Evolutionary conservation across 2,797 vertebrate genomes (phyloP), one percentile per base, ranked within the genome.

Genomic region (Tokudaia muenninki): DNA sequence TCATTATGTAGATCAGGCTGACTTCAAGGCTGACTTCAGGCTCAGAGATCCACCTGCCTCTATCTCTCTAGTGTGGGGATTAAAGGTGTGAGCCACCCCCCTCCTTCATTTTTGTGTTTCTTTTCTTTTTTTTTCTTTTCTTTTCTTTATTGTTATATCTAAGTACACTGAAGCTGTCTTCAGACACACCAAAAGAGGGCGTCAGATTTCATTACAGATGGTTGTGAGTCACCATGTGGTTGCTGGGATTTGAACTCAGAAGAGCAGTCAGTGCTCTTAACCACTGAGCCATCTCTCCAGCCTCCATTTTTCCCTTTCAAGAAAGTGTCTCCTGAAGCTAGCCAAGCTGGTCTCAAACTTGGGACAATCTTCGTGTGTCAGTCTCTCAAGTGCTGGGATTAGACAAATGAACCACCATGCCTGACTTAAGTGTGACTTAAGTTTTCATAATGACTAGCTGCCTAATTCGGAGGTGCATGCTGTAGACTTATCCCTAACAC

Each of bases 391-490:
- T 55, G 65, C 65, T 57, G n/a, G 63, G 65, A 50, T 70, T 87
- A 70, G 19, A n/a, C 47, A 65, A 24, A 24, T 11, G 22, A 87
- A 41, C 22, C 59, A 63, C 41, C 19, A 9, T 0, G 26, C 87
- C 87, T 13, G 79, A 92, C 65, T 96, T 94, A 87, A 90, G 67
- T 7, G 2, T 88, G 87, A 96, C 61, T 87, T 77, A 57, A 78
- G 59, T 92, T 63, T 55, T 95, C 83, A 47, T 77, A 94, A 84
- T 86, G 91, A 77, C 78, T 50, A 96, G 83, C 34, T 90, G 44
- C 47, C 79, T 94, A 57, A 90, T 93, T 97, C 90, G 96, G 75
- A 97, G 89, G 70, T 19, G 12, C 77, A 6, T 6, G 22, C 41
- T n/a, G n/a, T 41, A 26, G 95, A 67, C 70, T 61, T 31, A 34